phyloP scores from a whole-genome alignment of 2,113 vertebrate species.

The Pipra filicauda region DNA sequence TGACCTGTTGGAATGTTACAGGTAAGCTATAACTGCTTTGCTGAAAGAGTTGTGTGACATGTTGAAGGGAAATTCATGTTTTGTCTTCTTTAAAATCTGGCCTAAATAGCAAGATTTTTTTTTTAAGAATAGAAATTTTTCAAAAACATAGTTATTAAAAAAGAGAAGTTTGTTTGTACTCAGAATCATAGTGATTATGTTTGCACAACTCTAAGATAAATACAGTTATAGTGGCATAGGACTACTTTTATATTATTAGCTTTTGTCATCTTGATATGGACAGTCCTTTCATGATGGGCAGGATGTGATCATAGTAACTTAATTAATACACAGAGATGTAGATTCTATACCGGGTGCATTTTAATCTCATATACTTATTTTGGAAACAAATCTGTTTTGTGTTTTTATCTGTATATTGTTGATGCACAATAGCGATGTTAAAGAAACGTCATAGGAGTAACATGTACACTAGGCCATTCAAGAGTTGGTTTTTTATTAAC shows the following conservation, averaged over 20 bases:
- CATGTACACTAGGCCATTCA: neutral
- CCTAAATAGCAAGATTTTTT: neutral
- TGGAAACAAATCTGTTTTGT: neutral
- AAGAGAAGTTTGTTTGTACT: neutral
- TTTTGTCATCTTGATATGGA: neutral
- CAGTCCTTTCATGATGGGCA: neutral
- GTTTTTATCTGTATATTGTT: neutral
- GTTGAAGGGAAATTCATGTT: neutral
- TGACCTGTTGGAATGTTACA: slow-evolving; percentile 88
- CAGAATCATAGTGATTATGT: neutral
- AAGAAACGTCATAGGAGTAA: neutral
- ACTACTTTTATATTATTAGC: neutral
- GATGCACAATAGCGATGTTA: neutral
- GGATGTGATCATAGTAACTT: neutral
- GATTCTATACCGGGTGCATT: neutral
- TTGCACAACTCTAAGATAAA: neutral
- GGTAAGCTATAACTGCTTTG: slow-evolving; percentile 71
- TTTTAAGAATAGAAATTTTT: neutral
- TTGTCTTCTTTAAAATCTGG: neutral
- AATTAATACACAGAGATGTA: neutral
- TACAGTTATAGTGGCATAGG: neutral
- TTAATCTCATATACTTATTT: neutral
- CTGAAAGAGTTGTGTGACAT: neutral
- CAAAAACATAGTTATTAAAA: neutral
- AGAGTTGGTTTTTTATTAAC: neutral